phyloP scores from a whole-genome alignment of 2,888 invertebrate species.

The Macaria liturata region DNA sequence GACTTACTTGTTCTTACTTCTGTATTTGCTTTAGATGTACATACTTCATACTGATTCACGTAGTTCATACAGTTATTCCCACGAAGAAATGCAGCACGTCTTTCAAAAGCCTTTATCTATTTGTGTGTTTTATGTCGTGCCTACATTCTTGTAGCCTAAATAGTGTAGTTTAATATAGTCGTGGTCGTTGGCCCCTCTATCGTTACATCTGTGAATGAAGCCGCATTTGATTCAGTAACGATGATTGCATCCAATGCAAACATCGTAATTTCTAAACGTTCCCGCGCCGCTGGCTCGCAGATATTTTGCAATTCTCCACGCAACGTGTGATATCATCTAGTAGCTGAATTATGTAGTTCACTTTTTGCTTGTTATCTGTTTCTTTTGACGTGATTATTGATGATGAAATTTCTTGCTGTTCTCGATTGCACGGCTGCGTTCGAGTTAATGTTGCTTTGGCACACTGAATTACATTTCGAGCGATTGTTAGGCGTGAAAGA shows the following conservation, averaged over 20 bases:
- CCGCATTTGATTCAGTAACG: constrained; percentile 8
- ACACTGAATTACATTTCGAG: neutral
- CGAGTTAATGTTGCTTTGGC: neutral
- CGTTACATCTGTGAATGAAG: constrained; percentile 4
- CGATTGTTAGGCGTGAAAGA: too few species aligned
- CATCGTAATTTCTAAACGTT: constrained; percentile 20
- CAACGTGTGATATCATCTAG: constrained; percentile 23
- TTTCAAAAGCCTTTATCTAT: too few species aligned
- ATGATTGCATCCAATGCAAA: constrained; percentile 14
- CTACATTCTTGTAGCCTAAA: too few species aligned
- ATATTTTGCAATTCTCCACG: constrained; percentile 23
- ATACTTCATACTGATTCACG: too few species aligned
- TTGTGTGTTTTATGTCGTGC: too few species aligned
- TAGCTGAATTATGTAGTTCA: constrained; percentile 10
- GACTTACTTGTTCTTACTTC: too few species aligned
- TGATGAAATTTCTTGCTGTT: constrained; percentile 13
- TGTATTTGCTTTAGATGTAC: too few species aligned
- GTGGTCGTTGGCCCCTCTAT: neutral
- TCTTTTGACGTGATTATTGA: constrained; percentile 14
- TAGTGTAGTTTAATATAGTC: neutral
- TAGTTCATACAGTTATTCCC: too few species aligned
- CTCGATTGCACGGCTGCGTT: neutral
- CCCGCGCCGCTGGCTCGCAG: constrained; percentile 25
- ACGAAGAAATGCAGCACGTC: too few species aligned
- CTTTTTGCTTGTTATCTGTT: constrained; percentile 19